These are phyloP conservation scores for Thereva unica DNA, from an alignment of 2,888 invertebrate genomes.

Conservation along the genomic window DNA sequence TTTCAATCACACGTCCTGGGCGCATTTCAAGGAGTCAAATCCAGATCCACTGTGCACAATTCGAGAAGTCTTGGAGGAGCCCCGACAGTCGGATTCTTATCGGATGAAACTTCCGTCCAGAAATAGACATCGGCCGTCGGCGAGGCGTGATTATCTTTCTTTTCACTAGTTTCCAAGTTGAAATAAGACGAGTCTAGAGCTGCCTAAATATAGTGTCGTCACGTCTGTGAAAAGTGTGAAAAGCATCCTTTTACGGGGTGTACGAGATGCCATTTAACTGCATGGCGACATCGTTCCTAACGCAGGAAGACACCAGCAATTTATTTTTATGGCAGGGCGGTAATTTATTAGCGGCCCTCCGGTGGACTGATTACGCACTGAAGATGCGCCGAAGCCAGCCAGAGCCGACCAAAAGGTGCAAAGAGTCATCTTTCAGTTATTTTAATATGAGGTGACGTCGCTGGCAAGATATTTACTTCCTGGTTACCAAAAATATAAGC, in stretches of 20 bases:
- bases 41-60: too few relatives aligned
- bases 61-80: too few relatives aligned
- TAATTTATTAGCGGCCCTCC: conserved; percentile 3
- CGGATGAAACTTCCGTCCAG: too few relatives aligned
- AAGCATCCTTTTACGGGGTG: conserved; percentile 10
- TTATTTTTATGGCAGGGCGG: conserved; percentile 7
- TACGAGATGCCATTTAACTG: not conserved
- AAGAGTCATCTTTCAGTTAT: not conserved
- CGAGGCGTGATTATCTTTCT: too few relatives aligned
- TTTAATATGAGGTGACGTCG: not conserved
- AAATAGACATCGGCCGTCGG: too few relatives aligned
- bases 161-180: too few relatives aligned
- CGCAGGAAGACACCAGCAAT: conserved; percentile 24
- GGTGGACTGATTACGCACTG: conserved; percentile 14
- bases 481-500: not conserved
- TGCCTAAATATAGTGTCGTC: conserved; percentile 15
- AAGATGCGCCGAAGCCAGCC: too few relatives aligned
- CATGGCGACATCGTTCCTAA: not conserved
- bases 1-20: too few relatives aligned
- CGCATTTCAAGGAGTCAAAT: too few relatives aligned
- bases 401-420: too few relatives aligned
- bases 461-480: conserved; percentile 11
- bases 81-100: too few relatives aligned
- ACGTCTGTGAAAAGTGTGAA: conserved; percentile 5
- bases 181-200: conserved; percentile 1